A percentile compares a stretch with the other conserved stretches of the same genome.
Conservation (phyloP, 1,140 invertebrate genomes). For the Zaprionus lachaisei region DNA sequence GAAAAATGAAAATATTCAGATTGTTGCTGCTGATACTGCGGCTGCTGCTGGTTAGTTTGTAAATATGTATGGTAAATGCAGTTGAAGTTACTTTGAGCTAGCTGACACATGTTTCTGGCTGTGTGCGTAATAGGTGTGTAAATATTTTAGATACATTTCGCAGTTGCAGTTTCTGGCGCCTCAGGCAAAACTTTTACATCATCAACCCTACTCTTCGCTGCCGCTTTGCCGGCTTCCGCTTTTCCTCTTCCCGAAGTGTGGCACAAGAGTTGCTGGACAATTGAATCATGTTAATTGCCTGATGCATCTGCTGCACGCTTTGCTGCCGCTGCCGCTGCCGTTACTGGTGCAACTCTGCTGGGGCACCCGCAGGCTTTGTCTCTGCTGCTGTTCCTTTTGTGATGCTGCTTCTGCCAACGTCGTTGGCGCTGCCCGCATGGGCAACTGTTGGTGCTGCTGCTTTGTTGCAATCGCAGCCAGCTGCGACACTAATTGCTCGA, state of each 20-base stretch:
- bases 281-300: conserved; percentile 82
- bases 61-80: conserved; percentile 62
- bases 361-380: conserved; percentile 57
- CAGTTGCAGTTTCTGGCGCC: conserved; percentile 62
- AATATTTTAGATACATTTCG: conserved; percentile 75
- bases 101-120: conserved; percentile 61
- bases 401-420: conserved; percentile 7
- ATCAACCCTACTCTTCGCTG: conserved; percentile 43
- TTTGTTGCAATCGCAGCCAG: conserved; percentile 50
- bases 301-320: conserved; percentile 60
- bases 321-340: conserved; percentile 44
- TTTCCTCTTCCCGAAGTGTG: conserved; percentile 66
- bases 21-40: too few relatives aligned
- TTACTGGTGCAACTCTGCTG: conserved; percentile 36
- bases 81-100: conserved; percentile 78
- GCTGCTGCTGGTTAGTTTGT: conserved; percentile 25
- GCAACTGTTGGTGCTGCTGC: conserved; percentile 15
- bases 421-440: background rate
- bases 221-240: conserved; percentile 16
- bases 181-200: conserved; percentile 58
- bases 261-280: conserved; percentile 76
- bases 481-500: conserved; percentile 73
- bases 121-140: conserved; percentile 38
- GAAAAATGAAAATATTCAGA: conserved; percentile 10
- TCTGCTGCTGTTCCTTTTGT: conserved; percentile 20